Evolutionary conservation across 2,888 invertebrate genomes (phyloP).

Genomic region (Drosophila pseudotakahashii): DNA sequence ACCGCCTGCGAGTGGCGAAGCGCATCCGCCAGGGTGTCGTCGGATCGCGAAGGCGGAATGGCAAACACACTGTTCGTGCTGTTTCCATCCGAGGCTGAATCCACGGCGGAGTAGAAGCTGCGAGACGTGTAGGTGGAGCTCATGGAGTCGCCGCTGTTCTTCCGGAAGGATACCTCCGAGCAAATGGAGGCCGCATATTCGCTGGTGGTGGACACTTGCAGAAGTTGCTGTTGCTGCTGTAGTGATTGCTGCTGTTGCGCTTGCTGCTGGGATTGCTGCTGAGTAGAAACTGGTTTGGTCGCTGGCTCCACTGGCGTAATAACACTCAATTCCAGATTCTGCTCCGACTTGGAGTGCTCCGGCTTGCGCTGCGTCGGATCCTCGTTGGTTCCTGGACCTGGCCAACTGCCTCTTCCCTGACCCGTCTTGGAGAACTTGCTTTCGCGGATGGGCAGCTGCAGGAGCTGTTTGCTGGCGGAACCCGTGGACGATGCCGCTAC

Average conservation of each 20-base stretch:
- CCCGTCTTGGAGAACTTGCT: conserved; percentile 89
- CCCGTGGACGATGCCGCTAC: conserved; percentile 10
- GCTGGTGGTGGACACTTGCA: conserved; percentile 58
- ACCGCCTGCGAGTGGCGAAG: conserved; percentile 86
- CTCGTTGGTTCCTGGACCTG: conserved; percentile 87
- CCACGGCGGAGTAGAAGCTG: conserved; percentile 83
- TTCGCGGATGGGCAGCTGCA: conserved; percentile 86
- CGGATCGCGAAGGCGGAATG: conserved; percentile 91
- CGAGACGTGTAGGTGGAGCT: conserved; percentile 85
- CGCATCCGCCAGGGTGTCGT: conserved; percentile 88
- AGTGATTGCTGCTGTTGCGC: conserved; percentile 27
- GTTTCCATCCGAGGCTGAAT: conserved; percentile 58
- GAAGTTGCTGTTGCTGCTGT: conserved; percentile 55
- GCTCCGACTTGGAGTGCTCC: conserved; percentile 94
- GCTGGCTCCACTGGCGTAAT: conserved; percentile 51
- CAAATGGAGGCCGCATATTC: conserved; percentile 49
- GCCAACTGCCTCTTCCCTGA: conserved; percentile 93
- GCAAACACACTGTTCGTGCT: conserved; percentile 82
- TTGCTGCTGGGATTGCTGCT: conserved; percentile 32
- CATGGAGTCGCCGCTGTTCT: conserved; percentile 86
- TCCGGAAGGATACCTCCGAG: conserved; percentile 84
- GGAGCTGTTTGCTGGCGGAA: conserved; percentile 65
- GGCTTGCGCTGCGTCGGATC: conserved; percentile 77
- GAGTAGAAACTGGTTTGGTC: conserved; percentile 5
- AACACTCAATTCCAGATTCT: conserved; percentile 85